A percentile compares a stretch with the other conserved stretches of the same genome.
These are phyloP conservation scores for Microplitis deprimator DNA, from an alignment of 2,888 invertebrate genomes.

Conservation along the genomic window DNA sequence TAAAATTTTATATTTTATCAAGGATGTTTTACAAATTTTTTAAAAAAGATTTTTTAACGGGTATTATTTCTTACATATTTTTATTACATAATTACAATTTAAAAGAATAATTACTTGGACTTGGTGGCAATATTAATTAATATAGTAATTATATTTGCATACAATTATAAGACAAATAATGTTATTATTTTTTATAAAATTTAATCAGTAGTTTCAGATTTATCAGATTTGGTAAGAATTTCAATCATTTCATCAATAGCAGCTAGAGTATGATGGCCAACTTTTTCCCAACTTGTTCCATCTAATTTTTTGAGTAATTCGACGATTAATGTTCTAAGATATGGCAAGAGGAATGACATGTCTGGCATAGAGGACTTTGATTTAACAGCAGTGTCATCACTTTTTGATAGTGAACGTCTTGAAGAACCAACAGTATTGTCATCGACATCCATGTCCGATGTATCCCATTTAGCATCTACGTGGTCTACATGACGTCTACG, in stretches of 20 bases:
- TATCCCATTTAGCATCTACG: slow-evolving; percentile 24
- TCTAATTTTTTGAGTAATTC: slow-evolving; percentile 12
- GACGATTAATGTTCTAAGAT: slow-evolving; percentile 6
- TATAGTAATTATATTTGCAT: too few relatives aligned
- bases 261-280: neutral
- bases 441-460: slow-evolving; percentile 27
- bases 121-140: too few relatives aligned
- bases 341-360: neutral
- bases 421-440: neutral
- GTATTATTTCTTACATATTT: too few relatives aligned
- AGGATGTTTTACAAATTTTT: too few relatives aligned
- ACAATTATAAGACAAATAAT: too few relatives aligned
- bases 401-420: neutral
- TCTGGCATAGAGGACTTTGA: neutral
- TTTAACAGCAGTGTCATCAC: neutral
- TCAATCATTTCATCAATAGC: slow-evolving; percentile 3
- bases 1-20: too few relatives aligned
- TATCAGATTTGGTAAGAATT: slow-evolving; percentile 8
- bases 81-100: too few relatives aligned
- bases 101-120: too few relatives aligned
- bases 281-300: neutral
- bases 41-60: too few relatives aligned
- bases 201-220: too few relatives aligned
- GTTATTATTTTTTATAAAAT: too few relatives aligned
- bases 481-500: slow-evolving; percentile 7